Evolutionary conservation across 1,140 invertebrate species (phyloP).

Genomic region (Solenopsis fugax): DNA sequence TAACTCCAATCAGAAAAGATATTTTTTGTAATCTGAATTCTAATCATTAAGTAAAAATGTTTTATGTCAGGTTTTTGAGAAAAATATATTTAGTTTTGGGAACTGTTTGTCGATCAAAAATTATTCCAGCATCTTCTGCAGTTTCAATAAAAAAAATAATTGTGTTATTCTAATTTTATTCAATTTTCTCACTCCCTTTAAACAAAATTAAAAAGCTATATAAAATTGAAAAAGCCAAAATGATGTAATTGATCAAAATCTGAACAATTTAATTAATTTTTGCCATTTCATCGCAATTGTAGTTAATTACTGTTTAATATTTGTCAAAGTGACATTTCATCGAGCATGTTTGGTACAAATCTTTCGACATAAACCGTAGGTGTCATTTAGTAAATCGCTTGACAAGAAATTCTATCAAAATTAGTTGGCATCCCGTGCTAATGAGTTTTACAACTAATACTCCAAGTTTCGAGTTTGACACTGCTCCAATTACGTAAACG

Average conservation of each 20-base stretch:
- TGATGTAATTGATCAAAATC: slow-evolving; percentile 17
- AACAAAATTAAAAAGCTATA: background rate
- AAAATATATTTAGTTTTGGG: background rate
- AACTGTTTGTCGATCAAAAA: background rate
- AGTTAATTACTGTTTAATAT: slow-evolving; percentile 58
- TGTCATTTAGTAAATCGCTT: slow-evolving; percentile 59
- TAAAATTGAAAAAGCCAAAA: background rate
- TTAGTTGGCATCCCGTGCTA: slow-evolving; percentile 57
- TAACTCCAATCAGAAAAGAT: too few relatives aligned
- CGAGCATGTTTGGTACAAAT: slow-evolving; percentile 20
- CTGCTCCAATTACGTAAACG: background rate
- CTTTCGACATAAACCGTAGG: slow-evolving; percentile 4
- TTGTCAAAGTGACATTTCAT: slow-evolving; percentile 12
- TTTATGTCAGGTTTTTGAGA: too few relatives aligned
- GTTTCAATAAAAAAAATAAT: background rate
- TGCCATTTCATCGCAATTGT: slow-evolving; percentile 25
- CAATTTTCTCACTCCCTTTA: background rate
- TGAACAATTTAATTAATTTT: slow-evolving; percentile 47
- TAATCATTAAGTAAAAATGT: too few relatives aligned
- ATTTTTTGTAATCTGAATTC: too few relatives aligned
- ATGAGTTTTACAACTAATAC: slow-evolving; percentile 70
- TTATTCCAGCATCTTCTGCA: background rate
- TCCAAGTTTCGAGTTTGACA: background rate
- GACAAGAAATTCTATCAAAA: slow-evolving; percentile 68
- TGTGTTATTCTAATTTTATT: background rate